Evolutionary conservation across 2,113 vertebrate genomes (phyloP).

Genomic region (Caretta caretta): DNA sequence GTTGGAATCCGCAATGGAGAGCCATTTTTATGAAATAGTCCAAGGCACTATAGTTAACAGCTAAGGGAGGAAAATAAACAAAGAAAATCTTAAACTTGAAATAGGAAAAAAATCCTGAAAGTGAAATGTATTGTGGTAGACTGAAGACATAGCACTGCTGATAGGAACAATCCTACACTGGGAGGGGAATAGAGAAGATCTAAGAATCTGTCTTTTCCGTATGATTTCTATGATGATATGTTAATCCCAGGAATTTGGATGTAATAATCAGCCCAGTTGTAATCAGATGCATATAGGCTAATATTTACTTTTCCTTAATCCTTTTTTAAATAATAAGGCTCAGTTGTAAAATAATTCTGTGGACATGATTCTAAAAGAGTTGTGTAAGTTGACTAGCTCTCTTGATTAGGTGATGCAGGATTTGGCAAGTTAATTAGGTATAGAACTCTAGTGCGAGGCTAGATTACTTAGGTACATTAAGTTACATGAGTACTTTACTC

Average conservation of each 20-base stretch:
- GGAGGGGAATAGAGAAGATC: background rate
- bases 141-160: background rate
- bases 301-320: background rate
- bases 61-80: background rate
- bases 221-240: background rate
- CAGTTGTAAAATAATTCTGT: background rate
- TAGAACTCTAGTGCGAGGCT: background rate
- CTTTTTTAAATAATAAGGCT: background rate
- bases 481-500: background rate
- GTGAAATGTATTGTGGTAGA: background rate
- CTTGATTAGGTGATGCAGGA: background rate
- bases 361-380: background rate
- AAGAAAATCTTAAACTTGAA: background rate
- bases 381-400: background rate
- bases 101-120: background rate
- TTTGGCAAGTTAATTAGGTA: background rate
- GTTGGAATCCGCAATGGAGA: background rate
- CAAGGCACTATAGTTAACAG: background rate
- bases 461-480: background rate
- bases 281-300: background rate
- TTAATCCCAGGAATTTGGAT: background rate
- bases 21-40: background rate
- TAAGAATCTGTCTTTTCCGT: background rate
- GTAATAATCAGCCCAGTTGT: background rate
- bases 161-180: background rate